Evolutionary conservation across 92 coral and sea anemone species (phyloP), one percentile per base, ranked within the genome.

Genomic region (Siderastrea siderea): DNA sequence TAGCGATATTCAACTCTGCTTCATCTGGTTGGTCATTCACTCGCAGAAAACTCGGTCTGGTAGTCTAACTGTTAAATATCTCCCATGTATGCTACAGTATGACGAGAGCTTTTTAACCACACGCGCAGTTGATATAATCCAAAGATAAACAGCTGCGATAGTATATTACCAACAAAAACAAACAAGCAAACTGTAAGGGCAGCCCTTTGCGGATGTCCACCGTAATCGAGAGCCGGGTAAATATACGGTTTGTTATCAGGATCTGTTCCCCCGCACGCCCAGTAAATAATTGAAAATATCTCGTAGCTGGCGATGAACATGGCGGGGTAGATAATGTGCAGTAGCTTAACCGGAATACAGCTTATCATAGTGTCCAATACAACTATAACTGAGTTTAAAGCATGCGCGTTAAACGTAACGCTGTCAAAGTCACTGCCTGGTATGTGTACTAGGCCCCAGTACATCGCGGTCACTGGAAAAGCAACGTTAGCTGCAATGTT

Each of bases 221-320:
- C 82, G 55, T 91, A 94, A 66, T 94, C 93, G 87, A 94, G 58
- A 4, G 89, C 87, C 17, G 96, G 81, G 73, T 94, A 94, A 19
- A 94, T 87, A 82, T 94, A 94, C 3, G 81, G 89, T 11, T 91
- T 2, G 12, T 90, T 88, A 10, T 65, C 7, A 11, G 83, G 80
- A 79, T 94, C 86, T 7, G 90, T 88, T 7, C 95, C 96, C 8
- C 96, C 95, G 44, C 86, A 88, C 10, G 67, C 77, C 96, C 96
- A 94, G 85, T 91, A 94, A n/a, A 94, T 64, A 17, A 91, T 76
- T 2, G 95, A 82, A 77, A 94, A 94, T 43, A 78, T 2, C 16
- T 78, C 74, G 49, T 94, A 94, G 5, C 79, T 52, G 13, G 68
- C 3, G 12, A 69, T 74, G 74, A 79, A 91, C 19, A 73, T 44